Conservation (phyloP, 2,888 invertebrate species). For the Schizotus pectinicornis region DNA sequence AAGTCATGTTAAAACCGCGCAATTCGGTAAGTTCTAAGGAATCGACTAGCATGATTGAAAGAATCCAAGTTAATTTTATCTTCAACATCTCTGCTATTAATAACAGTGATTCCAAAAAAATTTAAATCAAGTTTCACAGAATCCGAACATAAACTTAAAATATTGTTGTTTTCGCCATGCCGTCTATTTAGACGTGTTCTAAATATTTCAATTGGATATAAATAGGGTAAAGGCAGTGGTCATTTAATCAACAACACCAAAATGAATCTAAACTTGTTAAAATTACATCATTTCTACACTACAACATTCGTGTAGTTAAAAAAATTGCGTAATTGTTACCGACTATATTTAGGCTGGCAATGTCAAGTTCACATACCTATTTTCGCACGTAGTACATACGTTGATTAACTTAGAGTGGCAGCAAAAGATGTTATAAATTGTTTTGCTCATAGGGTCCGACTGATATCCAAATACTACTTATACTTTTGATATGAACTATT, state of each 20-base stretch:
- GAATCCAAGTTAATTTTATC: slow-evolving; percentile 16
- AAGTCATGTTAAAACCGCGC: slow-evolving; percentile 18
- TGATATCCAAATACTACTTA: no score
- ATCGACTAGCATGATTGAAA: slow-evolving; percentile 1
- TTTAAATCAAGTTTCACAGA: slow-evolving; percentile 2
- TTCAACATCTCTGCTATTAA: slow-evolving; percentile 13
- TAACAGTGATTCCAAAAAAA: slow-evolving; percentile 9
- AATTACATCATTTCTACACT: neutral
- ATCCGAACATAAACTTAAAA: slow-evolving; percentile 3
- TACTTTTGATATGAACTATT: no score
- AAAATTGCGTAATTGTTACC: slow-evolving; percentile 24
- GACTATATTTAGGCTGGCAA: slow-evolving; percentile 26
- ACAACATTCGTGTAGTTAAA: neutral
- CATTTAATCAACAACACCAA: neutral
- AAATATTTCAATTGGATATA: no score
- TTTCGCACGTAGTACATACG: no score
- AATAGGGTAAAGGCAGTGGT: no score
- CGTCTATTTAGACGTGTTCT: neutral
- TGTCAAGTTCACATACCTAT: slow-evolving; percentile 28
- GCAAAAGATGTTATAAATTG: no score
- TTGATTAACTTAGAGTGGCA: no score
- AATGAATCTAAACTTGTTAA: neutral
- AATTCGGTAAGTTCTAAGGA: slow-evolving; percentile 21
- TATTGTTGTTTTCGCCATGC: neutral
- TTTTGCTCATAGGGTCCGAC: no score